Conservation (phyloP, 2,113 vertebrate species). For the Scortum barcoo region DNA sequence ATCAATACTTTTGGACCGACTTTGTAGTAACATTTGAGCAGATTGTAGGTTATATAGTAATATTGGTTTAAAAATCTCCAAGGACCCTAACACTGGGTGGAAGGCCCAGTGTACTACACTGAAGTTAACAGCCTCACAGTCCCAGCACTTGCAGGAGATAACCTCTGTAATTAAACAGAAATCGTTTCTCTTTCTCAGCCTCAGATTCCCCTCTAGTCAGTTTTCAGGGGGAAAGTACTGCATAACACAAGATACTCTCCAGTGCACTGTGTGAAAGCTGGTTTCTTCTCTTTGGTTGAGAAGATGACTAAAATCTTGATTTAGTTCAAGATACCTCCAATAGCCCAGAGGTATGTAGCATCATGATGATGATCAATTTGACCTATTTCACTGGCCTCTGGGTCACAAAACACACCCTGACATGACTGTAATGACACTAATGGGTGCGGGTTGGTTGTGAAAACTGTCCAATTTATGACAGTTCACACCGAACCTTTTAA, state of each 20-base stretch:
- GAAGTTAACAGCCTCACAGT: background rate
- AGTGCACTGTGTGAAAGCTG: background rate
- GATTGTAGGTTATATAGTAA: too few species aligned
- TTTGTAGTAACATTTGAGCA: too few species aligned
- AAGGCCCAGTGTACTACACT: background rate
- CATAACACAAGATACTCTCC: background rate
- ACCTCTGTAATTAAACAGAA: background rate
- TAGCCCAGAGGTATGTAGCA: too few species aligned
- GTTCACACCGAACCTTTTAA: too few species aligned
- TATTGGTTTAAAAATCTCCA: background rate
- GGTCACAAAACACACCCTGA: too few species aligned
- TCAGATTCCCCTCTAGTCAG: background rate
- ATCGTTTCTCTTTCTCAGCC: background rate
- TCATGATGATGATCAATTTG: too few species aligned
- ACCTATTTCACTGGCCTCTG: too few species aligned
- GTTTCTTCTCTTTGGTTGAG: background rate
- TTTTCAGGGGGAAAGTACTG: background rate
- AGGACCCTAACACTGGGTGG: background rate
- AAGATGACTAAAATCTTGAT: background rate
- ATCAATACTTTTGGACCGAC: too few species aligned
- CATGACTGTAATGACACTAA: too few species aligned
- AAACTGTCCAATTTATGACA: too few species aligned
- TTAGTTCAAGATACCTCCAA: background rate
- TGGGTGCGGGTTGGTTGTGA: too few species aligned
- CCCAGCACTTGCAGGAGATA: background rate